phyloP scores from a whole-genome alignment of 2,113 vertebrate genomes.

The Regulus satrapa region DNA sequence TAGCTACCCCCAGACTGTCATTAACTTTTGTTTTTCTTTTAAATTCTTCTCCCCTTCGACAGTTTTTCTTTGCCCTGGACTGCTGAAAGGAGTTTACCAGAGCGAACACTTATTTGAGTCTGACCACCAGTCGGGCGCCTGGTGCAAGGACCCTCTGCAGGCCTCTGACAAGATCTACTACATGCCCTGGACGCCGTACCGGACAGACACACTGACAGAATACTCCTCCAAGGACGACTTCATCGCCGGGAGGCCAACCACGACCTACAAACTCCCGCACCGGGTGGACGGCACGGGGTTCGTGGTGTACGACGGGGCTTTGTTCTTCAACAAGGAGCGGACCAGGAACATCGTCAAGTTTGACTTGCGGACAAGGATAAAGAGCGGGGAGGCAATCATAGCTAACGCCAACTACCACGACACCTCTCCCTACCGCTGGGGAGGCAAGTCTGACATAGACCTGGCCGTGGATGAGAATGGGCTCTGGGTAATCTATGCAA shows the following conservation, averaged over 20 bases:
- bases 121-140: constrained; percentile 98
- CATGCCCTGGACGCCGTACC: constrained; percentile 98
- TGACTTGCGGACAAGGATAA: constrained; percentile 93
- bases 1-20: not conserved
- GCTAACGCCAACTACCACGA: constrained; percentile 98
- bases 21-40: constrained; percentile 60
- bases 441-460: constrained; percentile 97
- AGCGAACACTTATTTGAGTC: constrained; percentile 98
- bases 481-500: constrained; percentile 98
- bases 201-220: constrained; percentile 92
- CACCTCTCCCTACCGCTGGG: constrained; percentile 97
- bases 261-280: constrained; percentile 95
- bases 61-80: constrained; percentile 99
- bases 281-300: constrained; percentile 96
- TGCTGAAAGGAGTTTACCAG: constrained; percentile 96
- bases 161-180: constrained; percentile 99
- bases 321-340: constrained; percentile 98
- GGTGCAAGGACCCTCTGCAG: constrained; percentile 98
- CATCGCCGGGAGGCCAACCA: constrained; percentile 93
- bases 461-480: constrained; percentile 97
- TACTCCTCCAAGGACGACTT: constrained; percentile 99
- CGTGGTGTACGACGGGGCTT: constrained; percentile 93
- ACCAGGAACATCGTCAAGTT: constrained; percentile 99
- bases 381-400: constrained; percentile 97
- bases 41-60: constrained; percentile 73